Evolutionary conservation across 2,797 vertebrate genomes (phyloP).

Genomic region (Myiotriccus ornatus): DNA sequence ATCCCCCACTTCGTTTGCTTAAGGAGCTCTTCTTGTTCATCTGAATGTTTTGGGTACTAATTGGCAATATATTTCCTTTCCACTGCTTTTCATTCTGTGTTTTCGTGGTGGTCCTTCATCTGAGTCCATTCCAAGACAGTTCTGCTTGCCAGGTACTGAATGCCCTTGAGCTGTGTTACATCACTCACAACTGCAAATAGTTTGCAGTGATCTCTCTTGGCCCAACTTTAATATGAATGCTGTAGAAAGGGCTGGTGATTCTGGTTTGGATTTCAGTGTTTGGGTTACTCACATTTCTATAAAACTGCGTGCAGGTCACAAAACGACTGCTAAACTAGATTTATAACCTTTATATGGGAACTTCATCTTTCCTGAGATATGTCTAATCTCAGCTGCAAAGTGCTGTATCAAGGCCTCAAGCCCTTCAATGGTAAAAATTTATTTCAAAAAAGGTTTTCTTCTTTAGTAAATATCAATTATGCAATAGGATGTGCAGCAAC

Average conservation of each 20-base stretch:
- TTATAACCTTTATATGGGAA: not conserved
- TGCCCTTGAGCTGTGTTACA: constrained; percentile 61
- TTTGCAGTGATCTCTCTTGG: constrained; percentile 58
- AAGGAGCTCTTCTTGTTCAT: constrained; percentile 19
- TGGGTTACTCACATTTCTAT: constrained; percentile 45
- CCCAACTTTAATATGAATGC: constrained; percentile 38
- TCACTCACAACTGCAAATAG: constrained; percentile 63
- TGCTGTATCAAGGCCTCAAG: not conserved
- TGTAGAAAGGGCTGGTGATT: constrained; percentile 12
- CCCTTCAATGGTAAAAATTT: not conserved
- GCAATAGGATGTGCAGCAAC: not conserved
- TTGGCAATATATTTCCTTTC: constrained; percentile 15
- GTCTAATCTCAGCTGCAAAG: not conserved
- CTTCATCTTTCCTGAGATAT: not conserved
- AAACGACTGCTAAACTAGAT: not conserved
- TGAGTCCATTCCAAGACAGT: constrained; percentile 16
- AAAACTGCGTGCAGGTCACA: not conserved
- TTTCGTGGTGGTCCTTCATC: constrained; percentile 49
- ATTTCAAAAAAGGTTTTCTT: not conserved
- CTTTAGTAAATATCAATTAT: not conserved
- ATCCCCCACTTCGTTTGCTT: not conserved
- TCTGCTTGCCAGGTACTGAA: constrained; percentile 34
- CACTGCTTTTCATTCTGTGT: constrained; percentile 22
- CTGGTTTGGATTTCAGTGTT: constrained; percentile 66
- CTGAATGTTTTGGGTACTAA: constrained; percentile 32